phyloP scores from a whole-genome alignment of 2,797 vertebrate species.

The Lacerta agilis region DNA sequence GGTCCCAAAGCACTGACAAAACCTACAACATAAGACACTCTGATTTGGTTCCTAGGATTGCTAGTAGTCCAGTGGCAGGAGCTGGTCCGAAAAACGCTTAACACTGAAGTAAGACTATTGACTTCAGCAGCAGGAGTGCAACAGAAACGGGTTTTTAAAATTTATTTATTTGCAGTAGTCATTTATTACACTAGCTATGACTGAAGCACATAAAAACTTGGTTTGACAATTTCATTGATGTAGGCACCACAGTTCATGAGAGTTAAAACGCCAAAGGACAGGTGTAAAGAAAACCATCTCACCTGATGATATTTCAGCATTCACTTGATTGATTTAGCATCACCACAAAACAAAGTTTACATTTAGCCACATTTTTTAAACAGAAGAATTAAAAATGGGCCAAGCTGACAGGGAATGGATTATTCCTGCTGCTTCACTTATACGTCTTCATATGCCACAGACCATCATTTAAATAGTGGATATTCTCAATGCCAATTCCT shows the following conservation, averaged over 20 bases:
- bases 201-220: too few species aligned
- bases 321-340: constrained; percentile 80
- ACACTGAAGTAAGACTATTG: background rate
- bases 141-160: background rate
- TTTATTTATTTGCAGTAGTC: too few species aligned
- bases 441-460: constrained; percentile 99
- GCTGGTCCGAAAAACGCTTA: background rate
- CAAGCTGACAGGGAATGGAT: constrained; percentile 73
- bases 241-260: too few species aligned
- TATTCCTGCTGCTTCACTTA: constrained; percentile 82
- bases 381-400: constrained; percentile 76
- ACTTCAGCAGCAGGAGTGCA: background rate
- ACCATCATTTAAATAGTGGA: constrained; percentile 98
- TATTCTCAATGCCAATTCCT: constrained; percentile 97
- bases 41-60: background rate
- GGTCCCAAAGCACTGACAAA: background rate
- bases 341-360: constrained; percentile 78
- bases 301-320: constrained; percentile 40
- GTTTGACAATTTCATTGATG: too few species aligned
- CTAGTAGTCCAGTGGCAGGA: background rate
- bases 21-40: background rate
- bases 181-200: too few species aligned
- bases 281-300: too few species aligned
- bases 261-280: too few species aligned
- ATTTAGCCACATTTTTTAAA: constrained; percentile 79